A percentile compares a stretch with the other conserved stretches of the same genome.
Conservation (phyloP, 2,888 invertebrate genomes). For the Myathropa florea region DNA sequence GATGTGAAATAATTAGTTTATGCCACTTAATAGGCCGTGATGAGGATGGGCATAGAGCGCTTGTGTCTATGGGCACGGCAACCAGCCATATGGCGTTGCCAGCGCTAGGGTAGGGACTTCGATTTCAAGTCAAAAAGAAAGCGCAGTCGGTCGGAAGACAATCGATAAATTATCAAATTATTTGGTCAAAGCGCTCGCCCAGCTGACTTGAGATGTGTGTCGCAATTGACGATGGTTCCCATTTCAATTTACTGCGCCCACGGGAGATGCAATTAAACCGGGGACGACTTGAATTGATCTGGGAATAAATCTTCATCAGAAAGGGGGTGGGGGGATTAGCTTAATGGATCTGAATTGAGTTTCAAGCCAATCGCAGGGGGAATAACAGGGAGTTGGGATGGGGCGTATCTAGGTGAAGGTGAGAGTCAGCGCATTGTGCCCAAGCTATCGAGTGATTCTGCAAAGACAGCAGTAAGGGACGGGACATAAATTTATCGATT, state of each 20-base stretch:
- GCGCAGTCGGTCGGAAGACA: neutral
- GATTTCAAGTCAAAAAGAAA: neutral
- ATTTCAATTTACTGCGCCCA: slow-evolving; percentile 43
- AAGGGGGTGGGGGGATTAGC: neutral
- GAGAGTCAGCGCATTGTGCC: neutral
- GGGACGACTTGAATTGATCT: neutral
- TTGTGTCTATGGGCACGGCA: slow-evolving; percentile 51
- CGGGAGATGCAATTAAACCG: slow-evolving; percentile 14
- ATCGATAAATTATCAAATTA: slow-evolving; percentile 51
- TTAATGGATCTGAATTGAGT: neutral
- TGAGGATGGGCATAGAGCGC: slow-evolving; percentile 49
- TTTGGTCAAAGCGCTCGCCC: slow-evolving; percentile 55
- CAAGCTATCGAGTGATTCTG: too few species aligned
- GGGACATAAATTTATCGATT: neutral
- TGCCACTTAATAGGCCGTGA: slow-evolving; percentile 68
- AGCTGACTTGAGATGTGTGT: slow-evolving; percentile 40
- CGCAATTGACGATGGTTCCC: slow-evolving; percentile 20
- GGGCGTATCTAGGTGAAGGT: neutral
- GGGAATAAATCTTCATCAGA: neutral
- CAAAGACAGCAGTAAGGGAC: too few species aligned
- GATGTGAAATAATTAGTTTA: slow-evolving; percentile 61
- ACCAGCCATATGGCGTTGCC: slow-evolving; percentile 53
- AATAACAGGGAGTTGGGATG: neutral
- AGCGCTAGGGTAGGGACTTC: neutral
- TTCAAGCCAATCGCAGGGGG: neutral